These are phyloP conservation scores for Plutomurus gul DNA, from an alignment of 1,140 invertebrate species.

Conservation along the genomic window DNA sequence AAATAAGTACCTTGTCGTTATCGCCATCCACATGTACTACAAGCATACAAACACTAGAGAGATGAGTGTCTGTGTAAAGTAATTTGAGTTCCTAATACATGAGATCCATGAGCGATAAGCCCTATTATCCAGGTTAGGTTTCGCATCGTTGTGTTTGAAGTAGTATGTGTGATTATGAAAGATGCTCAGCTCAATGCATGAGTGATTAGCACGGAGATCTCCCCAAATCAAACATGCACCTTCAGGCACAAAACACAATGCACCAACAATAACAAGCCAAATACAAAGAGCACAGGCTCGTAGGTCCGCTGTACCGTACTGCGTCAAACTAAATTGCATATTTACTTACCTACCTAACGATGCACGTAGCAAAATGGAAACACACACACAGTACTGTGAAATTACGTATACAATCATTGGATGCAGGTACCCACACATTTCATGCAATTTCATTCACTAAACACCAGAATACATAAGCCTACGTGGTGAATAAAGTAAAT, in stretches of 20 bases:
- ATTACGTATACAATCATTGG: background rate
- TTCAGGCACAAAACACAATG: background rate
- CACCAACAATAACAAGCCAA: background rate
- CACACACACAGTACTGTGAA: too few species aligned
- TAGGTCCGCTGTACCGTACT: background rate
- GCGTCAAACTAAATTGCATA: conserved; percentile 12
- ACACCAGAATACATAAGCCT: background rate
- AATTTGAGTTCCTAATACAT: background rate
- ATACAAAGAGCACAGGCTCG: background rate
- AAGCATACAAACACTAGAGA: background rate
- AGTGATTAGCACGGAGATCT: conserved; percentile 28
- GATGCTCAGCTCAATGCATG: conserved; percentile 4
- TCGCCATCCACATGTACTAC: too few species aligned
- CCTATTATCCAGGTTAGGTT: conserved; percentile 14
- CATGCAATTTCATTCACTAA: background rate
- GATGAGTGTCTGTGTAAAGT: background rate
- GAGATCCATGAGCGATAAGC: conserved; percentile 18
- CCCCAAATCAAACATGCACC: background rate
- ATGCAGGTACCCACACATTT: background rate
- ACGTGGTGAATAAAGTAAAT: background rate
- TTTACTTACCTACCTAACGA: background rate
- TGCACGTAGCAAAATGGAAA: too few species aligned
- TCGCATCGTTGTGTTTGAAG: background rate
- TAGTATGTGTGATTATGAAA: background rate
- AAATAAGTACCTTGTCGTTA: background rate